Evolutionary conservation across 92 coral and sea anemone species (phyloP), one percentile per base, ranked within the genome.

Genomic region (Ricordea florida): DNA sequence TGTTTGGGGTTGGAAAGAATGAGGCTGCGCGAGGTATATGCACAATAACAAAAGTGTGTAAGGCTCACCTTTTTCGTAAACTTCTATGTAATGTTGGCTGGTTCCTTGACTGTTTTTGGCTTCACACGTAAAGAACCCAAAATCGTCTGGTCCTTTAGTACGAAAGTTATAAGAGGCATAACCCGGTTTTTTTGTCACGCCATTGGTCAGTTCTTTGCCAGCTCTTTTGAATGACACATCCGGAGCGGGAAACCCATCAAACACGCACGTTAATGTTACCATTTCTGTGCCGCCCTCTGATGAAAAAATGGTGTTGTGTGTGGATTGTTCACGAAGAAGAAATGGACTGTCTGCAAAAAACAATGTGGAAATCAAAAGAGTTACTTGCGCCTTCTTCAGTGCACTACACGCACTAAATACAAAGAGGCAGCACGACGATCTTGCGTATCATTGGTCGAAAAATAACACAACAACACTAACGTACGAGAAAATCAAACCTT

Each of bases 201-300:
- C 79, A 42, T 18, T 81, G 63, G 69, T 85, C 9, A 52, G 24
- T 51, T 74, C 61, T 6, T 22, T 62, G 44, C 76, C 81, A 25
- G 75, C 84, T 69, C 40, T 81, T n/a, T 71, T 38, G 33, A 89
- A 57, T 6, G 49, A 75, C 28, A 85, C 70, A 25, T 32, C 62
- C 13, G 96, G 91, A 35, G 44, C 70, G 57, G 96, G 96, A 45
- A 42, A 74, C 10, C 96, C 96, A 10, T 78, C 84, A 59, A 89
- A 89, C 42, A 28, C 47, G 20, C 94, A 89, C 11, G 40, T 81
- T 22, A 89, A 20, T 10, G 73, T 55, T 16, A 89, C 27, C 33
- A 33, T 67, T 13, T 69, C 50, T 44, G 48, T 21, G 10, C 59
- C 32, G 33, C 18, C 59, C 3, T 30, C 1, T 2, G 80, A 47